Conservation (phyloP, 2,113 vertebrate genomes). For the Rhodinocichla rosea region DNA sequence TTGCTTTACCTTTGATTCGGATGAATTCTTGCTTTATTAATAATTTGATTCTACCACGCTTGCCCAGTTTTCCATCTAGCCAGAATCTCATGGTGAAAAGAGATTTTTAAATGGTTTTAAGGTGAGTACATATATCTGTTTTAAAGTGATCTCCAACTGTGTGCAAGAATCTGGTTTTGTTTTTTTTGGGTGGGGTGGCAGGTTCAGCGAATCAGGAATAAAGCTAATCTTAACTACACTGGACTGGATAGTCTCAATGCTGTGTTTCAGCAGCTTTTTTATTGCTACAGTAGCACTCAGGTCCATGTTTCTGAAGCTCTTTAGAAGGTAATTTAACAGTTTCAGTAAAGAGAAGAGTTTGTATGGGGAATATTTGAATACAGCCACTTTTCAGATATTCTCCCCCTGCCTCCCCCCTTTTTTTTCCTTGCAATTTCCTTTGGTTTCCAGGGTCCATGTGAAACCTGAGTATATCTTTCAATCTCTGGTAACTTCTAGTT, state of each 20-base stretch:
- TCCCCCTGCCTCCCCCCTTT: rapidly evolving
- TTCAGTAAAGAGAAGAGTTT: neutral
- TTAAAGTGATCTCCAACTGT: neutral
- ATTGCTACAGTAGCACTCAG: neutral
- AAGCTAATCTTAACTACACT: neutral
- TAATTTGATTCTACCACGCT: neutral
- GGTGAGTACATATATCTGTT: neutral
- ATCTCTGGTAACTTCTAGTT: neutral
- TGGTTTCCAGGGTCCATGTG: neutral
- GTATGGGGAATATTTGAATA: neutral
- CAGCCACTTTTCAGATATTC: neutral
- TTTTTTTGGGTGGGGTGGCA: rapidly evolving
- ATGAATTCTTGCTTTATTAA: constrained; percentile 43
- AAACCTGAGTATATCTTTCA: neutral
- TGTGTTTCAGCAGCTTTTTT: neutral
- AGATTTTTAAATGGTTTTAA: neutral
- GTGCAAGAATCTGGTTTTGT: neutral
- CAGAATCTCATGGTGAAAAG: constrained; percentile 3
- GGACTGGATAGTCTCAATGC: neutral
- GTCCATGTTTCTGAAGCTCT: neutral
- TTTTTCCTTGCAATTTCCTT: neutral
- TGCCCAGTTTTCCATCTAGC: constrained; percentile 8
- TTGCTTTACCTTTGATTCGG: constrained; percentile 46
- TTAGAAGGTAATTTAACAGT: neutral
- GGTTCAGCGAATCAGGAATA: neutral